Conservation (phyloP, 1,140 invertebrate genomes). For the Cheumatopsyche charites region DNA sequence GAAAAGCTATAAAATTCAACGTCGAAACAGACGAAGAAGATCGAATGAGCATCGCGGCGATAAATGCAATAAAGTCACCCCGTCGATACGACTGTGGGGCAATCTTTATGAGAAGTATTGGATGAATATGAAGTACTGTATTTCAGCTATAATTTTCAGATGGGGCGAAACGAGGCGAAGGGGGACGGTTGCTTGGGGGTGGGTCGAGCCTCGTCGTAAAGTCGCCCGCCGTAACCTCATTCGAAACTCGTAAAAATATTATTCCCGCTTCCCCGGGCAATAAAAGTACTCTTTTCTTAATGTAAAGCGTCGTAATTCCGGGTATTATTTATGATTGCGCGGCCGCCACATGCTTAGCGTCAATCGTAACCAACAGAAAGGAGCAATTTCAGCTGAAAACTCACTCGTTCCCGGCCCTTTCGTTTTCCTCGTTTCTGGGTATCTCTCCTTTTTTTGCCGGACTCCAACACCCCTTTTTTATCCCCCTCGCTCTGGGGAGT, state of each 20-base stretch:
- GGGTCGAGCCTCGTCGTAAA: slow-evolving; percentile 35
- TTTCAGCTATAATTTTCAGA: slow-evolving; percentile 8
- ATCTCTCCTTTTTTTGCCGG: no score
- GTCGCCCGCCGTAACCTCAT: slow-evolving; percentile 42
- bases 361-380: slow-evolving; percentile 39
- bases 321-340: slow-evolving; percentile 47
- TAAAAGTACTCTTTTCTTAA: slow-evolving; percentile 48
- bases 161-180: not conserved
- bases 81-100: no score
- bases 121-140: no score
- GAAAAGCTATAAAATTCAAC: no score
- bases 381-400: slow-evolving; percentile 11
- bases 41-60: no score
- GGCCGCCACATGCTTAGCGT: slow-evolving; percentile 46
- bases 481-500: not conserved
- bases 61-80: no score
- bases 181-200: not conserved
- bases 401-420: not conserved
- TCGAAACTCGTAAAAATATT: slow-evolving; percentile 48
- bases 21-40: no score
- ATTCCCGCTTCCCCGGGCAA: slow-evolving; percentile 40
- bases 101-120: no score
- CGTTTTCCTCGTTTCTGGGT: not conserved
- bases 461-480: no score
- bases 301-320: slow-evolving; percentile 46